These are phyloP conservation scores for Alethe diademata DNA, from an alignment of 2,113 vertebrate genomes.

Conservation along the genomic window DNA sequence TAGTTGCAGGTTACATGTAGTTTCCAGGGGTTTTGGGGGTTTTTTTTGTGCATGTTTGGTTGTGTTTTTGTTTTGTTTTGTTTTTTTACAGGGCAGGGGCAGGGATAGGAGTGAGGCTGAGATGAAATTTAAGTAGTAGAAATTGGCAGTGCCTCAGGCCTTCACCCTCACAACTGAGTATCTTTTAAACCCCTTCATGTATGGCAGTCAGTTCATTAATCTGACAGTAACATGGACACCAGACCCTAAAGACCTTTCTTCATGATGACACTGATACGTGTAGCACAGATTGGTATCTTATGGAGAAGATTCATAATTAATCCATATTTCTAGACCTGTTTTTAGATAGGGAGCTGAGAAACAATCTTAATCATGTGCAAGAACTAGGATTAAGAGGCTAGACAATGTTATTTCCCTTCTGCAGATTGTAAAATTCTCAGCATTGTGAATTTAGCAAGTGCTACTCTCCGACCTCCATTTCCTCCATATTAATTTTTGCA, in stretches of 20 bases:
- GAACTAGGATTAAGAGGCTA: neutral
- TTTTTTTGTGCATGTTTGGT: neutral
- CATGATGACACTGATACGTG: neutral
- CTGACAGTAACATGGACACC: neutral
- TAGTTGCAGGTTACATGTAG: neutral
- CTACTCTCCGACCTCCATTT: neutral
- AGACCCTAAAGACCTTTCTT: neutral
- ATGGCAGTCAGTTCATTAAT: neutral
- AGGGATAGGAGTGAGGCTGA: neutral
- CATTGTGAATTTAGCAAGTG: accelerated
- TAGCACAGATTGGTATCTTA: neutral
- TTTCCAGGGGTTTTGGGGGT: neutral
- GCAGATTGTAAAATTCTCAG: neutral
- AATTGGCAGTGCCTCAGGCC: neutral
- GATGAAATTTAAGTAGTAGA: neutral
- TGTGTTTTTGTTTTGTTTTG: too few relatives aligned
- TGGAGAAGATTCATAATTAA: neutral
- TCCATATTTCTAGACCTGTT: neutral
- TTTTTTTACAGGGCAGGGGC: neutral
- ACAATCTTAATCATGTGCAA: accelerated
- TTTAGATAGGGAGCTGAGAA: neutral
- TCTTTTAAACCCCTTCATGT: neutral
- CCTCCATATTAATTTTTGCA: neutral
- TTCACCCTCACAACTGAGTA: neutral
- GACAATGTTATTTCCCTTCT: neutral